These are phyloP conservation scores for Bombus balteatus DNA, from an alignment of 1,140 invertebrate genomes.

Conservation along the genomic window DNA sequence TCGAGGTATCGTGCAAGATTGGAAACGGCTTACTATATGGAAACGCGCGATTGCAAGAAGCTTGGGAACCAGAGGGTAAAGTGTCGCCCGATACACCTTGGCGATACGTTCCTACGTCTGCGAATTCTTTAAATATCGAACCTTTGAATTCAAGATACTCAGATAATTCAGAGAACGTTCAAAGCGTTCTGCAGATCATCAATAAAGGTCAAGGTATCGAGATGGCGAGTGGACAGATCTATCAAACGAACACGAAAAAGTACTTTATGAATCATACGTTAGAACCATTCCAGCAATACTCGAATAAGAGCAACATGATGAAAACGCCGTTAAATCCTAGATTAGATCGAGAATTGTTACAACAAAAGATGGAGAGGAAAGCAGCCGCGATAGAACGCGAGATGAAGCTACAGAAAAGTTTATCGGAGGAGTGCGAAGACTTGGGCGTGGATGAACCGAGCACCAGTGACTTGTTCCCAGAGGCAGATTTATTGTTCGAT, in stretches of 20 bases:
- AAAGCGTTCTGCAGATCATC: constrained; percentile 79
- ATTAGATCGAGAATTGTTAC: constrained; percentile 73
- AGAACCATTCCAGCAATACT: constrained; percentile 77
- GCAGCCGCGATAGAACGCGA: constrained; percentile 84
- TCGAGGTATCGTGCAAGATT: constrained; percentile 74
- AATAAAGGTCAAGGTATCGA: constrained; percentile 80
- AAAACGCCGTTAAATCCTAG: constrained; percentile 68
- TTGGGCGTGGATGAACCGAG: constrained; percentile 90
- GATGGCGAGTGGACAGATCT: constrained; percentile 75
- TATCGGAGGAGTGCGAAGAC: constrained; percentile 90
- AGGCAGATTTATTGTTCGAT: constrained; percentile 88
- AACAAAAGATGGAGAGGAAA: constrained; percentile 80
- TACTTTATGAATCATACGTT: constrained; percentile 80
- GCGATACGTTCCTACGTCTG: constrained; percentile 78
- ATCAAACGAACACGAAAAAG: constrained; percentile 77
- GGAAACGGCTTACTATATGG: constrained; percentile 79
- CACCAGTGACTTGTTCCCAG: constrained; percentile 89
- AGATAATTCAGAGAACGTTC: constrained; percentile 73
- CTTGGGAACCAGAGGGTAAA: constrained; percentile 80
- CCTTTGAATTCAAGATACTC: constrained; percentile 65
- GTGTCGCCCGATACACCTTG: constrained; percentile 80
- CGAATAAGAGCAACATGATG: constrained; percentile 70
- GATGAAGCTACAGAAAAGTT: constrained; percentile 86
- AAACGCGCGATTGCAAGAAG: constrained; percentile 80
- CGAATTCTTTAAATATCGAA: constrained; percentile 74